Evolutionary conservation across 2,113 vertebrate genomes (phyloP), one percentile per base, ranked within the genome.

Genomic region (Cyphomyrus plagiostoma): DNA sequence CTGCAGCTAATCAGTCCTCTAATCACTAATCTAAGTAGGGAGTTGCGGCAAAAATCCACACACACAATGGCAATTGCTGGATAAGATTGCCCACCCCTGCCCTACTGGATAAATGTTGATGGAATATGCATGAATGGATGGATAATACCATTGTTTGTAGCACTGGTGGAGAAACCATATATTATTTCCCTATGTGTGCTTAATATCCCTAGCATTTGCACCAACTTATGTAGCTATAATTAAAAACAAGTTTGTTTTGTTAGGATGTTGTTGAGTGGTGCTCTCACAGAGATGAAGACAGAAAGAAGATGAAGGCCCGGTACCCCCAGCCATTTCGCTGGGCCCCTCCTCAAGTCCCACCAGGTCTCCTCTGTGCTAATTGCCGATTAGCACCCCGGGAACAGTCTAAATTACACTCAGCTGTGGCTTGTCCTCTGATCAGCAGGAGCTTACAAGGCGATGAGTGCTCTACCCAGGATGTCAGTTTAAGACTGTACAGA

Each of bases 381-480:
- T 84, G 82, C 42, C 82, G 82, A 84, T 84, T 84, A 84, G 82
- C 82, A 84, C 82, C 82, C 82, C 82, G 19, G 82, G 82, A 84
- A 23, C 39, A 46, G 82, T 84, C 82, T 84, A 84, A 84, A 84
- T 84, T 84, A 84, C 45, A 42, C 82, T 84, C 82, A 84, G 82
- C 39, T 84, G 42, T 23, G 82, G 42, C 82, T 84, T 84, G 45
- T 48, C 82, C 82, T 48, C 42, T 48, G 82, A 84, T 84, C 82
- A 84, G 82, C 82, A 23, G 39, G 82, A 6, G 21, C 45, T 84
- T 48, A 84, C 82, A 23, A 48, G 82, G 45, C 82, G 23, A 45
- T 46, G 42, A 84, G 42, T 84, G 45, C 45, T 84, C 82, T 48
- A 84, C 8, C 45, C 82, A 84, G 82, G 82, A 84, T 46, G 39